Evolutionary conservation across 2,113 vertebrate genomes (phyloP), one percentile per base, ranked within the genome.

Genomic region (Lepus americanus): DNA sequence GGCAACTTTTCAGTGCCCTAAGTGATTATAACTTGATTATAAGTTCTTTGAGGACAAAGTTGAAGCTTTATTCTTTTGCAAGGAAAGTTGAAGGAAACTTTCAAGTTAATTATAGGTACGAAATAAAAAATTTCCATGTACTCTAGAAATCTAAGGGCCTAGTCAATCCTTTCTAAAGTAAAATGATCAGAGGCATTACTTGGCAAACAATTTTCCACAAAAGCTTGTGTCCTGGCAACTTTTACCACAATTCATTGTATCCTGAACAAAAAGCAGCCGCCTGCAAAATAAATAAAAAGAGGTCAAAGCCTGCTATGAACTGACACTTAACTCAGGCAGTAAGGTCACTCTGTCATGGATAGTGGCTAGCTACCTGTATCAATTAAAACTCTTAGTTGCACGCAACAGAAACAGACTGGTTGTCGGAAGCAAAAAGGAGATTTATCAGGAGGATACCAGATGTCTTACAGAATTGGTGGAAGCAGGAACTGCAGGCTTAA

Each of bases 1-100:
- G 85, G 92, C 14, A 91, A 72, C 63, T 87, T 80, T 86, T 80
- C n/a, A 63, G 3, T 61, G 12, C 19, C 63, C 29, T 87, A 27
- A 72, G 31, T 87, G 49, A 44, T 74, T 95, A 25, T 69, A 53
- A 72, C 29, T 77, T 76, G 55, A 80, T 81, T 92, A 4, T 84
- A 92, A 73, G 61, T 81, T 87, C 22, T 73, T 61, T 90, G 83
- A 78, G 27, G 51, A 80, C 33, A 81, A 92, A 83, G 20, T 33
- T 33, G 8, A 67, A 63, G 25, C 31, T 27, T 81, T 55, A 25
- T 8, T 93, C 25, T 81, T 61, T 64, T 55, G 5, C 39, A 63
- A 90, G 61, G 36, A 79, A 9, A 73, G 67, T 81, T 80, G 12
- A 31, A 70, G 20, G 12, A 70, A 81, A 53, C 22, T 69, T 87